Base-by-base conservation (phyloP, 2,888 invertebrate species). In the Lissonota sp. region DNA sequence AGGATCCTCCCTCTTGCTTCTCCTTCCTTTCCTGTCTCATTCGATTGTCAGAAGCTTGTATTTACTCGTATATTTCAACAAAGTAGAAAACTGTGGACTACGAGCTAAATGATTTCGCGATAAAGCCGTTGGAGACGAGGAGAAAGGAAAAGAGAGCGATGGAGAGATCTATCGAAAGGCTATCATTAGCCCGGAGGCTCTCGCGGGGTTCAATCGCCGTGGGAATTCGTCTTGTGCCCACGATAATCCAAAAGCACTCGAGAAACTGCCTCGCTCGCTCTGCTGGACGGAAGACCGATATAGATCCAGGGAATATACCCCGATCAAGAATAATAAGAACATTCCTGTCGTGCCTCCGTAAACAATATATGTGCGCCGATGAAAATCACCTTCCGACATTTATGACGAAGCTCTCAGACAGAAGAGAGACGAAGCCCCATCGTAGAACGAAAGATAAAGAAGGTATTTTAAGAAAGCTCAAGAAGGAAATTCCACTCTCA, bases 401-500 rank as follows among this genome's bases (percentile, higher is more conserved):
- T 62, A 75, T 70, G 71, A 55, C 62, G 40, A 66, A 26, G 16
- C 57, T 71, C 49, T 80, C 51, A 66, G 62, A 70, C 70, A 80
- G 66, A 64, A 62, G 71, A 51, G 26, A 60, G 49, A 66, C 7
- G 26, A 5, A 12, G 44, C 7, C 3, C 26, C 26, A 14, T 60
- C 12, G 62, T 67, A 10, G 39, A 44, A 44, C 5, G 16, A 55
- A 53, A 69, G 16, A 75, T 44, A 37, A 71, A 71, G 37, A 57
- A 39, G 64, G 82, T 75, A 73, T 71, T 71, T 69, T 82, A 81
- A 86, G 84, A 83, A n/a, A 67, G 66, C 74, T 73, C 10, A 26
- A 26, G n/a, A 62, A 71, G 55, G 79, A 78, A 75, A 82, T 75
- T 49, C 67, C 62, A 12, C 46, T 16, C 26, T 71, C 16, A 14